phyloP scores from a whole-genome alignment of 2,888 invertebrate genomes.

The Leucoptera coffeella region DNA sequence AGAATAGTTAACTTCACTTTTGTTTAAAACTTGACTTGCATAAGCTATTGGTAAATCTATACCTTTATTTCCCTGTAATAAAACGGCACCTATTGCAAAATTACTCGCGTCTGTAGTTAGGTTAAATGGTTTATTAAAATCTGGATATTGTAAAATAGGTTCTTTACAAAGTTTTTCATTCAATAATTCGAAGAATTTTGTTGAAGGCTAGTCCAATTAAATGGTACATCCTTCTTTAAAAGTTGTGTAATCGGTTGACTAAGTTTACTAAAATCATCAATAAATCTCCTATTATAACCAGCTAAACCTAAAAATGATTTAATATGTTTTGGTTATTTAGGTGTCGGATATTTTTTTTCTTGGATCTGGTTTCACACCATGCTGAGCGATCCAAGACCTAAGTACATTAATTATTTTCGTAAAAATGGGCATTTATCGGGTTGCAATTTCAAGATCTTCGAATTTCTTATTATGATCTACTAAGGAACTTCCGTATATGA shows the following conservation, averaged over 20 bases:
- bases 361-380: constrained; percentile 6
- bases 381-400: constrained; percentile 9
- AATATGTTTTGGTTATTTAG: constrained; percentile 6
- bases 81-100: constrained; percentile 11
- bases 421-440: constrained; percentile 4
- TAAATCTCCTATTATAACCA: constrained; percentile 15
- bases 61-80: constrained; percentile 8
- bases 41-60: constrained; percentile 9
- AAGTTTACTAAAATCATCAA: constrained; percentile 10
- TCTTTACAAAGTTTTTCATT: constrained; percentile 3
- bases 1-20: constrained; percentile 8
- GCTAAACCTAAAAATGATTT: constrained; percentile 12
- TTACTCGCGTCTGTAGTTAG: constrained; percentile 13
- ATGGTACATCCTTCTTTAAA: constrained; percentile 7
- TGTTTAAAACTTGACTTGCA: constrained; percentile 9
- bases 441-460: constrained; percentile 2
- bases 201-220: constrained; percentile 4
- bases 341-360: constrained; percentile 6
- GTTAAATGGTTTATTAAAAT: constrained; percentile 9
- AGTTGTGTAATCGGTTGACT: constrained; percentile 10
- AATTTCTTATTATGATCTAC: constrained; percentile 4
- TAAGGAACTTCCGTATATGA: constrained; percentile 9
- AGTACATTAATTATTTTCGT: constrained; percentile 5
- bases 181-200: constrained; percentile 7
- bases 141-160: constrained; percentile 8